Evolutionary conservation across 2,113 vertebrate species (phyloP), one percentile per base, ranked within the genome.

Genomic region (Neomonachus schauinslandi): DNA sequence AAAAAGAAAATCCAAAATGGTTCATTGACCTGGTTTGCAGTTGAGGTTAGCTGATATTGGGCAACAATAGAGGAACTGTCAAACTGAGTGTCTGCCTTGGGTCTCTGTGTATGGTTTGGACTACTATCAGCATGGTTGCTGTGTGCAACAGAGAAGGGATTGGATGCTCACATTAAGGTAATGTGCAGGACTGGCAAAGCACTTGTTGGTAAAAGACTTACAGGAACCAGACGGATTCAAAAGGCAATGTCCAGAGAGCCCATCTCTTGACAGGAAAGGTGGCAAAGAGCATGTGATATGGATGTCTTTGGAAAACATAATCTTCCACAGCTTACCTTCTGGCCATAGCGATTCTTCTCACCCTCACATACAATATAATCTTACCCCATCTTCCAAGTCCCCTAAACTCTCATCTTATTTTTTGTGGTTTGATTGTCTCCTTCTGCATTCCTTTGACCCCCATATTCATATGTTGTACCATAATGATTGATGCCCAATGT

Each of bases 381-480:
- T 33, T 1, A 87, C 33, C 33, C 15, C 21, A 53, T 18, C 2
- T 71, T 26, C 19, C 7, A 55, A 59, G 77, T 33, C 15, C 63
- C n/a, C 46, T 74, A 53, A 61, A 31, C 65, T 81, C 6, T 82
- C 49, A 65, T 53, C 11, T 16, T 53, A 31, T n/a, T 16, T 76
- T n/a, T 69, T 63, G 12, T 11, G 7, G 22, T 39, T 59, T 14
- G 22, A 61, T 61, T 31, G 12, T 42, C 9, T 69, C 14, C 42
- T 2, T 49, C 42, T 9, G 42, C 26, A 10, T 7, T 4, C 6
- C n/a, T 7, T 19, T 1, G 2, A 9, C 1, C 2, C 39, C 8
- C 28, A 61, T 49, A 93, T 16, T 63, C 2, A 11, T 12, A 42
- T 51, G 18, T 63, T 51, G 33, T 76, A 76, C 10, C 24, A 12